Percentiles rank a stretch among this genome's conserved stretches.
phyloP scores from a whole-genome alignment of 1,140 invertebrate genomes.

The Neodiprion lecontei region DNA sequence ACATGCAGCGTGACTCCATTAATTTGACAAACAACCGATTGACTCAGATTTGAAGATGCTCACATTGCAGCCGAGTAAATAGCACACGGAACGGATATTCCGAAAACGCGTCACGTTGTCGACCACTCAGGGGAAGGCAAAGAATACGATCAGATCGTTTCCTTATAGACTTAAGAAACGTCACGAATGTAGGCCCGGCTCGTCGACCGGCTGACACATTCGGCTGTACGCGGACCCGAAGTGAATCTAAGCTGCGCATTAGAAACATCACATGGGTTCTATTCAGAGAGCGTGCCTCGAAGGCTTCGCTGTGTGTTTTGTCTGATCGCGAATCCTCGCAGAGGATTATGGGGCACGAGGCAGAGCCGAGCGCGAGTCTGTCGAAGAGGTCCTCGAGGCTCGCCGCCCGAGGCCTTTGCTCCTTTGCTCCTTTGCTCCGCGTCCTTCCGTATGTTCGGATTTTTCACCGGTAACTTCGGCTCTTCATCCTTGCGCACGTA shows the following conservation, averaged over 20 bases:
- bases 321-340: conserved; percentile 48
- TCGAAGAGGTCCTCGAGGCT: conserved; percentile 20
- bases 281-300: conserved; percentile 42
- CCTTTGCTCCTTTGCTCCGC: conserved; percentile 13
- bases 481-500: conserved; percentile 11
- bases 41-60: too few relatives aligned
- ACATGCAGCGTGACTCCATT: too few relatives aligned
- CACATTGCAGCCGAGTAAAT: too few relatives aligned
- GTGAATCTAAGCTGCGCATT: conserved; percentile 42
- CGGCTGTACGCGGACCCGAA: conserved; percentile 35
- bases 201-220: not conserved
- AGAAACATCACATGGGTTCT: conserved; percentile 47
- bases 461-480: conserved; percentile 10
- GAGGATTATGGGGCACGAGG: conserved; percentile 40
- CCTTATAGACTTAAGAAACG: too few relatives aligned
- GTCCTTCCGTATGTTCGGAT: not conserved
- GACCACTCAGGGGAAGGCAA: too few relatives aligned
- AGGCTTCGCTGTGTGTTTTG: conserved; percentile 23
- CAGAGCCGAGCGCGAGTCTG: conserved; percentile 35
- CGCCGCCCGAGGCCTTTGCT: conserved; percentile 21
- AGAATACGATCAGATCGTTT: too few relatives aligned
- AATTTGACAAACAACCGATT: too few relatives aligned
- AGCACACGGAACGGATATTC: too few relatives aligned
- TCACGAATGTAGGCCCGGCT: too few relatives aligned
- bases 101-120: too few relatives aligned